Percentiles rank a stretch among this genome's conserved stretches.
Conservation (phyloP, 1,140 invertebrate species). For the Drosophila yakuba region DNA sequence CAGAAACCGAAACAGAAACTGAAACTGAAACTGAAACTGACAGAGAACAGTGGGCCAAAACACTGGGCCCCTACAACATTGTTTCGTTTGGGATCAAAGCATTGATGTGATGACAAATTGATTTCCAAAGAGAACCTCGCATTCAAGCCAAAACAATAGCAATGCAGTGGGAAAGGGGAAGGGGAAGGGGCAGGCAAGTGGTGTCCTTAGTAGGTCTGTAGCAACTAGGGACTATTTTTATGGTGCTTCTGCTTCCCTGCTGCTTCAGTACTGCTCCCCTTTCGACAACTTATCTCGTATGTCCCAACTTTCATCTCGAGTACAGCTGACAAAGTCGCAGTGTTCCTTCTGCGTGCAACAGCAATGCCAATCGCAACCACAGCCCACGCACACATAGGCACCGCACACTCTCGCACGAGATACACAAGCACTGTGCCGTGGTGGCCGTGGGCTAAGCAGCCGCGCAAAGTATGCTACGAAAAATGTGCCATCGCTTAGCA, state of each 20-base stretch:
- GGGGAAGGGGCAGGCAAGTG: too few relatives aligned
- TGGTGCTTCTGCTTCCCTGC: not conserved
- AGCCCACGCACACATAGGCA: slow-evolving; percentile 14
- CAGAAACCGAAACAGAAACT: slow-evolving; percentile 19
- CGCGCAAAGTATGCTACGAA: slow-evolving; percentile 67
- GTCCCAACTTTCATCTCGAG: not conserved
- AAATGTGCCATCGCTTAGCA: slow-evolving; percentile 64
- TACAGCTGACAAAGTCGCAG: not conserved
- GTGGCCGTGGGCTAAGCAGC: slow-evolving; percentile 52
- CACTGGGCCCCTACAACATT: not conserved
- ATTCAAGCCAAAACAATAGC: too few relatives aligned
- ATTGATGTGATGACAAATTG: too few relatives aligned
- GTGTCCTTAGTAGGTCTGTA: too few relatives aligned
- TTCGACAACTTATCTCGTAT: too few relatives aligned
- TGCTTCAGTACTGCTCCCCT: not conserved
- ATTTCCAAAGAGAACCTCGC: too few relatives aligned
- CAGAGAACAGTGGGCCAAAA: slow-evolving; percentile 8
- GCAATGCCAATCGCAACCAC: slow-evolving; percentile 46
- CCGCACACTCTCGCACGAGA: slow-evolving; percentile 3
- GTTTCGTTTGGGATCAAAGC: not conserved
- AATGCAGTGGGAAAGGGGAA: too few relatives aligned
- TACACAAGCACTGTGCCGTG: slow-evolving; percentile 43
- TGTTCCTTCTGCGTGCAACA: slow-evolving; percentile 11
- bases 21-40: slow-evolving; percentile 4
- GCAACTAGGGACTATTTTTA: too few relatives aligned